phyloP scores from a whole-genome alignment of 2,797 vertebrate genomes.

The Tapirus indicus region DNA sequence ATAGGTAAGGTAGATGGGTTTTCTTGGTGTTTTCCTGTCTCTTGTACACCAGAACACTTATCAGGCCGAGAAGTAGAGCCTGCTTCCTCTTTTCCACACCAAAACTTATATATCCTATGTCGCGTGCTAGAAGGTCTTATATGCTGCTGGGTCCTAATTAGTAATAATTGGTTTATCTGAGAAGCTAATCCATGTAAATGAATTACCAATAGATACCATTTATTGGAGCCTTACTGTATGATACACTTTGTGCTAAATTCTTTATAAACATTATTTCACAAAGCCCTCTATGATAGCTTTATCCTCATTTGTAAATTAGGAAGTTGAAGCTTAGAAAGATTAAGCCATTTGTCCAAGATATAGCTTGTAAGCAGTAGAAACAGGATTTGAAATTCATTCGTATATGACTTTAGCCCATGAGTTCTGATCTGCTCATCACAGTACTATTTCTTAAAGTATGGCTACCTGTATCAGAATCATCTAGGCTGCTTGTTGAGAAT shows the following conservation, averaged over 20 bases:
- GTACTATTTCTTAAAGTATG: not conserved
- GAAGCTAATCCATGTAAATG: not conserved
- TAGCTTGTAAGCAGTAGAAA: not conserved
- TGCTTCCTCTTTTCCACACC: not conserved
- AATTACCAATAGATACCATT: not conserved
- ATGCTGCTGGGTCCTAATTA: not conserved
- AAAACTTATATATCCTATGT: not conserved
- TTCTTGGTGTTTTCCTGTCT: not conserved
- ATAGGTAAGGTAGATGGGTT: not conserved
- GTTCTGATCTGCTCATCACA: not conserved
- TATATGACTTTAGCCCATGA: not conserved
- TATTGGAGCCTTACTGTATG: not conserved
- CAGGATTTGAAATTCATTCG: not conserved
- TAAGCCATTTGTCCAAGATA: not conserved
- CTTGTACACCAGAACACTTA: not conserved
- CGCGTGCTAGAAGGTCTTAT: not conserved
- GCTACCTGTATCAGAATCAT: not conserved
- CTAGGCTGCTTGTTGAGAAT: not conserved
- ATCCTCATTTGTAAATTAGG: constrained; percentile 25
- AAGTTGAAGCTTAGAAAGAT: not conserved
- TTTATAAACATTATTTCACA: not conserved
- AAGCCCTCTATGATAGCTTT: not conserved
- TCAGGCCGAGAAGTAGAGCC: not conserved
- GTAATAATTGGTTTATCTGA: constrained; percentile 19
- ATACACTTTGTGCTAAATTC: not conserved